phyloP scores from a whole-genome alignment of 2,797 vertebrate species.

The Sternotherus odoratus region DNA sequence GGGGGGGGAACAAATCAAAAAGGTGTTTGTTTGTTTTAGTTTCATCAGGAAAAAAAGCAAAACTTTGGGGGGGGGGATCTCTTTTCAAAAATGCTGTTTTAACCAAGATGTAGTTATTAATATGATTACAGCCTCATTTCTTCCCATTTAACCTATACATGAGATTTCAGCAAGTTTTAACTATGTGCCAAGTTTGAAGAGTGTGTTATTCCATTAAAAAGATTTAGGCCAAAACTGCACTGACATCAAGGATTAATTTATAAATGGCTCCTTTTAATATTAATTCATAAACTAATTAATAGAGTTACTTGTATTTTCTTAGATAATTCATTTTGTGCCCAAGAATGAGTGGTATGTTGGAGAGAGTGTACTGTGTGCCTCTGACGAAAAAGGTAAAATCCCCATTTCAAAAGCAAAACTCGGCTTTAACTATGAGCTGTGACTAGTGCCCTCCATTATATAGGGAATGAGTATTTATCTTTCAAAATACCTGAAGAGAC shows the following conservation, averaged over 20 bases:
- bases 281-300: slow-evolving; percentile 10
- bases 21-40: not conserved
- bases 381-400: not conserved
- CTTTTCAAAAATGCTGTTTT: no score
- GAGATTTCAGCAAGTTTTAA: not conserved
- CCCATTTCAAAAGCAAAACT: not conserved
- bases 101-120: not conserved
- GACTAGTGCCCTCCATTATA: slow-evolving; percentile 15
- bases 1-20: accelerated
- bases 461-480: not conserved
- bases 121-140: slow-evolving; percentile 2
- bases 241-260: slow-evolving; percentile 9
- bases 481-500: not conserved
- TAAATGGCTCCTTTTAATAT: slow-evolving; percentile 1
- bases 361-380: not conserved
- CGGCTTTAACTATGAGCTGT: not conserved
- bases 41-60: not conserved
- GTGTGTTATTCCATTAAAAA: not conserved
- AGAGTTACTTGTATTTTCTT: not conserved
- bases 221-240: slow-evolving; percentile 25
- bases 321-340: not conserved
- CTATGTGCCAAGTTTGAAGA: not conserved
- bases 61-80: no score
- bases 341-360: not conserved
- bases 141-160: not conserved